phyloP scores from a whole-genome alignment of 2,888 invertebrate genomes.

The Notodonta ziczac region DNA sequence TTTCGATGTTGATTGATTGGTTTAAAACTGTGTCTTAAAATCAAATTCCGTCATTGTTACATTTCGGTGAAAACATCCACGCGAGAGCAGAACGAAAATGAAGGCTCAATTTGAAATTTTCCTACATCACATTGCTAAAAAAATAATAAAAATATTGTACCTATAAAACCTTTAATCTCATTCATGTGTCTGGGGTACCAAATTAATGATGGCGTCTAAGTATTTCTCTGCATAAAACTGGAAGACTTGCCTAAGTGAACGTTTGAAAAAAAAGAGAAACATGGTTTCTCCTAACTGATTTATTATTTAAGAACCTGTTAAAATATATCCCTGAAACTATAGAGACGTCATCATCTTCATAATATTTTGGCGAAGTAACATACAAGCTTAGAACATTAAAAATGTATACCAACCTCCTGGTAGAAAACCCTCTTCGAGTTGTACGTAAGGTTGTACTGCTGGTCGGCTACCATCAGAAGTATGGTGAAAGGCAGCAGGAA shows the following conservation, averaged over 20 bases:
- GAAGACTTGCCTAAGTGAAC: too few species aligned
- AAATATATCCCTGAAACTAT: too few species aligned
- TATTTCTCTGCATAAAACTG: too few species aligned
- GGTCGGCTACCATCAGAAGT: conserved; percentile 85
- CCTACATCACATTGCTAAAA: too few species aligned
- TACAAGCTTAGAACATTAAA: background rate
- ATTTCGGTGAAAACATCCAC: conserved; percentile 4
- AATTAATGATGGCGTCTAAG: too few species aligned
- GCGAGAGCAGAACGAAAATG: background rate
- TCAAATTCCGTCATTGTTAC: conserved; percentile 15
- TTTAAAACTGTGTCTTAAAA: conserved; percentile 20
- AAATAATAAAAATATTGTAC: too few species aligned
- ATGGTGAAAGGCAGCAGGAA: conserved; percentile 85
- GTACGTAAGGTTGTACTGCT: conserved; percentile 85
- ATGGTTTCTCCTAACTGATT: too few species aligned
- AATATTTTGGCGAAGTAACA: background rate
- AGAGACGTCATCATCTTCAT: background rate
- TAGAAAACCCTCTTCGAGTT: conserved; percentile 78
- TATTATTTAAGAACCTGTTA: too few species aligned
- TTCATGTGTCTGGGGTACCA: too few species aligned
- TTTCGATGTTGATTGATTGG: conserved; percentile 23
- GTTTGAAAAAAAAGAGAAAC: too few species aligned
- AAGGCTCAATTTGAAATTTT: background rate
- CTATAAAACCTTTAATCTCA: too few species aligned
- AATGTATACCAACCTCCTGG: conserved; percentile 75